These are phyloP conservation scores for Napeogenes sylphis DNA, from an alignment of 2,888 invertebrate species.

Conservation along the genomic window DNA sequence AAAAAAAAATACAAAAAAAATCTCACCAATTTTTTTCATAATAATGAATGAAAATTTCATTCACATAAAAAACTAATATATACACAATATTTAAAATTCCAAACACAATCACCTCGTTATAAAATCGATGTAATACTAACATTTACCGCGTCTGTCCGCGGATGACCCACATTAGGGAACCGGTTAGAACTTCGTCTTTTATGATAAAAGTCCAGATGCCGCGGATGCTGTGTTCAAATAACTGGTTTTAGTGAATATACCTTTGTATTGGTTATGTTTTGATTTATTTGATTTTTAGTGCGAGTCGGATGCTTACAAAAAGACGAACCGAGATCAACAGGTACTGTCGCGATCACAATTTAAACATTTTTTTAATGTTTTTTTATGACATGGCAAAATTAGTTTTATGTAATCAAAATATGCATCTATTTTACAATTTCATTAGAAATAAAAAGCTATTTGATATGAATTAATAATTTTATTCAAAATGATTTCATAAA, in stretches of 20 bases:
- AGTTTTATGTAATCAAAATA: too few species aligned
- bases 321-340: slow-evolving; percentile 68
- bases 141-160: slow-evolving; percentile 53
- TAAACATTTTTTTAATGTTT: slow-evolving; percentile 10
- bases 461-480: too few species aligned
- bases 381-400: too few species aligned
- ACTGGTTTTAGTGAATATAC: slow-evolving; percentile 67
- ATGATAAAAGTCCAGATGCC: slow-evolving; percentile 69
- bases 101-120: slow-evolving; percentile 33
- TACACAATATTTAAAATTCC: too few species aligned
- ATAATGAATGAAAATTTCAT: too few species aligned
- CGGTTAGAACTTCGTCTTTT: slow-evolving; percentile 71
- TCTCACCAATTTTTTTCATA: too few species aligned
- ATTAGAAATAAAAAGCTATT: too few species aligned
- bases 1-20: too few species aligned
- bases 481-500: too few species aligned
- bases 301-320: slow-evolving; percentile 64
- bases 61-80: too few species aligned
- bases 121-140: slow-evolving; percentile 49
- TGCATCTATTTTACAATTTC: too few species aligned
- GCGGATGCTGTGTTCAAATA: slow-evolving; percentile 72
- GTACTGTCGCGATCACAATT: slow-evolving; percentile 54
- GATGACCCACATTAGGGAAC: slow-evolving; percentile 71
- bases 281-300: slow-evolving; percentile 76
- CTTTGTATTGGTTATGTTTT: slow-evolving; percentile 75